Base-by-base conservation (phyloP, 2,113 vertebrate species). In the Labrus mixtus region DNA sequence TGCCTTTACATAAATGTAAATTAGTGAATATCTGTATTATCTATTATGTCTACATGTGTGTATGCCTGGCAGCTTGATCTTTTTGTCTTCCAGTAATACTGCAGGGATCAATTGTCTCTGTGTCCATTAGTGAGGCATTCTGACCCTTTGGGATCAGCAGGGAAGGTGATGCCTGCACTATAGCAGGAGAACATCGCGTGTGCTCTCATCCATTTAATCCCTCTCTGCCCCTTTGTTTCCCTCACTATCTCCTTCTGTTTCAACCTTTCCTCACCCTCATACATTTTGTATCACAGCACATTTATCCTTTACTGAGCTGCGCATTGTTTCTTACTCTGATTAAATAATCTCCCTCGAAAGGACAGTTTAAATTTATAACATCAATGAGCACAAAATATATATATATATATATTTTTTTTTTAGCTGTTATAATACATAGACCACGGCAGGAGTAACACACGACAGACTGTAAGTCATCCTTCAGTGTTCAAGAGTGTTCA, bases 51-150 rank as follows among this genome's bases (percentile, higher is more conserved):
- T 33, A 4, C 29, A 29, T 72, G 13, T 45, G 41, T 39, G 55
- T 41, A 37, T 80, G 69, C 46, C 55, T 68, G 68, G 56, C 59
- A 87, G 78, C 25, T 69, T 68, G 45, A 82, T 81, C 72, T 58
- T 54, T 54, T 39, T 54, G 43, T 6, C 15, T 91, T 89, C 84
- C 84, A 81, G 87, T 83, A 89, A 92, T 17, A 73, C 53, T 73
- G 45, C 22, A 61, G 41, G 60, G 78, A 91, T 91, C 83, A 82
- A 84, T 91, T 59, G 73, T 76, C 76, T 85, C 51, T 33, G 12
- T 71, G 69, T 84, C 83, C 89, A 91, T 91, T 90, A 89, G 81
- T 43, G 64, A 76, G 68, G 56, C 68, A 3, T 63, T 77, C 63
- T 68, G 57, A 84, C 84, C 78, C 82, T 82, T 51, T 79, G 76